phyloP scores from a whole-genome alignment of 2,113 vertebrate genomes.

The Pangasianodon hypophthalmus region DNA sequence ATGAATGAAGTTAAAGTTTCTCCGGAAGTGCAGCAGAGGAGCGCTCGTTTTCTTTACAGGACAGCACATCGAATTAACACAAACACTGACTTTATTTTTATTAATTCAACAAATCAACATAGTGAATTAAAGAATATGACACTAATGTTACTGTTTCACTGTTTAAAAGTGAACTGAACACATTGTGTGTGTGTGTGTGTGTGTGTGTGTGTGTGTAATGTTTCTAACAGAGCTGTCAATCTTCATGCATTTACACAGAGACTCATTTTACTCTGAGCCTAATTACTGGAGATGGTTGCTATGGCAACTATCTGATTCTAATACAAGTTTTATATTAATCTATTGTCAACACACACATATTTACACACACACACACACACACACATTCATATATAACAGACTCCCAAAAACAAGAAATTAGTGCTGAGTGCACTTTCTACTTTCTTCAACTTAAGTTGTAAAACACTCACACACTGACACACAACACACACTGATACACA shows the following conservation, averaged over 20 bases:
- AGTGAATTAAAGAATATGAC: not conserved
- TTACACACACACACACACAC: not conserved
- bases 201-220: not conserved
- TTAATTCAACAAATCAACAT: not conserved
- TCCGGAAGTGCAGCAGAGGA: too few species aligned
- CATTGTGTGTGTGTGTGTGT: not conserved
- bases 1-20: too few species aligned
- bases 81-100: not conserved
- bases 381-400: not conserved
- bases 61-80: not conserved
- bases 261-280: not conserved
- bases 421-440: too few species aligned
- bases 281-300: slow-evolving; percentile 14
- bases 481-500: not conserved
- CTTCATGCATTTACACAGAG: not conserved
- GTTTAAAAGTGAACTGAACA: not conserved
- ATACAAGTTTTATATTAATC: not conserved
- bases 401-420: too few species aligned
- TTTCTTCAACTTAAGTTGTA: too few species aligned
- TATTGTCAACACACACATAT: not conserved
- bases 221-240: not conserved
- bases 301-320: not conserved
- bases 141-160: not conserved
- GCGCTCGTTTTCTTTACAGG: too few species aligned
- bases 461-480: not conserved